These are phyloP conservation scores for Heliocidaris tuberculata DNA, from an alignment of 35 echinoderm and acorn worm species.

Conservation along the genomic window DNA sequence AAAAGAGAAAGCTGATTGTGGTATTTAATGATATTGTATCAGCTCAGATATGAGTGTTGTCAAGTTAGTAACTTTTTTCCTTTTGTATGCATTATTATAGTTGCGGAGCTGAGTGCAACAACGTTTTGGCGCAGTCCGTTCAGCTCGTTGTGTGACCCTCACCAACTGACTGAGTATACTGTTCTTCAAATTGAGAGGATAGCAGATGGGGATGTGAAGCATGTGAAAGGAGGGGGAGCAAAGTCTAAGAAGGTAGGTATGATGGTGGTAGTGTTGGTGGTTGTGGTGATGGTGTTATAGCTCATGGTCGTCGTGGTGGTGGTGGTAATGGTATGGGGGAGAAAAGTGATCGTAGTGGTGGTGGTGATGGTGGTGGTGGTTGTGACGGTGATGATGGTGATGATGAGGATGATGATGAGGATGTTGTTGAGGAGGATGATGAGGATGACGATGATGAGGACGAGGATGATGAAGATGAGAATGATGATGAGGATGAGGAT, in stretches of 20 bases:
- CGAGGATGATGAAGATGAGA: not conserved
- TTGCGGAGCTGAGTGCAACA: slow-evolving; percentile 65
- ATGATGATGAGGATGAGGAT: not conserved
- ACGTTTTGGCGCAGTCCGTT: slow-evolving; percentile 84
- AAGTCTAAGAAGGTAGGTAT: slow-evolving; percentile 78
- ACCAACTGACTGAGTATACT: slow-evolving; percentile 83
- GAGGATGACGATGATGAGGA: not conserved
- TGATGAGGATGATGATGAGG: not conserved
- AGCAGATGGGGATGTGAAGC: slow-evolving; percentile 50
- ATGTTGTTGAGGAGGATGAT: not conserved
- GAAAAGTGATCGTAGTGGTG: not conserved
- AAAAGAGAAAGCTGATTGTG: too few relatives aligned
- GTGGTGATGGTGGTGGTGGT: not conserved
- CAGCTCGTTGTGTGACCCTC: slow-evolving; percentile 60
- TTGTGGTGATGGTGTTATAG: not conserved
- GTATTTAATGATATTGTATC: too few relatives aligned
- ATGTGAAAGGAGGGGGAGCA: slow-evolving; percentile 70
- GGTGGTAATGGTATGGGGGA: not conserved
- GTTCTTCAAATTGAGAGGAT: slow-evolving; percentile 82
- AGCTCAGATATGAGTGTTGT: too few relatives aligned
- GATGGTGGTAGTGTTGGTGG: not conserved
- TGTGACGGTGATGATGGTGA: not conserved
- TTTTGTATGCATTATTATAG: slow-evolving; percentile 31
- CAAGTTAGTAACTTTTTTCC: too few relatives aligned
- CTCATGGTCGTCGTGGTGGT: not conserved